Percentiles rank a stretch among this genome's conserved stretches.
Evolutionary conservation across 2,888 invertebrate species (phyloP).

Genomic region (Cataglyphis albicans): DNA sequence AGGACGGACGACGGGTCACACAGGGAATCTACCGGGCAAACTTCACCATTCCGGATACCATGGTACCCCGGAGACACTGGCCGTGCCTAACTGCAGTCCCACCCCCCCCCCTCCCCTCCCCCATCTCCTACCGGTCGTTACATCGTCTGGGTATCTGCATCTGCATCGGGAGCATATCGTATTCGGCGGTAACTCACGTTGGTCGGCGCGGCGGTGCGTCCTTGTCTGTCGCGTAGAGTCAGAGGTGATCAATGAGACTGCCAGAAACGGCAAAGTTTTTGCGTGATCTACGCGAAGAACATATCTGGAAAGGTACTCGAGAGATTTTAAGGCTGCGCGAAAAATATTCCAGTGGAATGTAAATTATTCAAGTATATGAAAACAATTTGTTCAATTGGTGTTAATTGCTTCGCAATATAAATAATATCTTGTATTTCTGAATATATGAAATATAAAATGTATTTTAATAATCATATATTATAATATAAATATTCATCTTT

Average conservation of each 20-base stretch:
- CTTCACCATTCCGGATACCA: slow-evolving; percentile 69
- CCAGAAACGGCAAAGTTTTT: slow-evolving; percentile 41
- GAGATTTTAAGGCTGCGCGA: neutral
- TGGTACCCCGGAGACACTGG: slow-evolving; percentile 69
- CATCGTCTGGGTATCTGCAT: slow-evolving; percentile 65
- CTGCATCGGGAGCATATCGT: slow-evolving; percentile 67
- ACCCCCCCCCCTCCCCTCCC: slow-evolving; percentile 59
- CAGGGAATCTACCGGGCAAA: slow-evolving; percentile 65
- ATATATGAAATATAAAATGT: neutral
- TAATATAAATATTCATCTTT: slow-evolving; percentile 1
- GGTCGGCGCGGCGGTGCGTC: slow-evolving; percentile 18
- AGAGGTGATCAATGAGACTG: slow-evolving; percentile 43
- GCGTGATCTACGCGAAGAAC: slow-evolving; percentile 28
- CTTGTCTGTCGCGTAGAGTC: slow-evolving; percentile 45
- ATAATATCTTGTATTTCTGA: neutral
- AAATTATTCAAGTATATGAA: neutral
- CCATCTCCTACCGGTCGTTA: slow-evolving; percentile 66
- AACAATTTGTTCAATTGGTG: neutral
- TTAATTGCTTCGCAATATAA: slow-evolving; percentile 2
- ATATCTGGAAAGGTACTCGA: slow-evolving; percentile 15
- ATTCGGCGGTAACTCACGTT: slow-evolving; percentile 50
- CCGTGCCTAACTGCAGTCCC: slow-evolving; percentile 65
- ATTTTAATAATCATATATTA: neutral
- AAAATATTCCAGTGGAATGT: neutral
- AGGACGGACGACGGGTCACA: slow-evolving; percentile 66